phyloP scores from a whole-genome alignment of 1,140 invertebrate species.

The Halesus radiatus region DNA sequence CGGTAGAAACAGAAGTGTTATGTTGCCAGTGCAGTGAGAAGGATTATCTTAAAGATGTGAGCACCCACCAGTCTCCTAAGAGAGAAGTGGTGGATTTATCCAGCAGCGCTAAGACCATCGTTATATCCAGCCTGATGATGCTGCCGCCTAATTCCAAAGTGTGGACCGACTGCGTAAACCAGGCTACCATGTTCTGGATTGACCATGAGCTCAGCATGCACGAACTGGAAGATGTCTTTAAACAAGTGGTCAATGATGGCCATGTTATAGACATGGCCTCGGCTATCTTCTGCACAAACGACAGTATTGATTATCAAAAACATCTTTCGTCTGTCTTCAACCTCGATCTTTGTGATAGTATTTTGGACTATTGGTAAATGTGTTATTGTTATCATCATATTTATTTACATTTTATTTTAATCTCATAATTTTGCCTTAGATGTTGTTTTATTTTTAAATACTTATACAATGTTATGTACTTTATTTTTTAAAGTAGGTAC shows the following conservation, averaged over 20 bases:
- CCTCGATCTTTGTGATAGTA: conserved; percentile 52
- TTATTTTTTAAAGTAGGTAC: background rate
- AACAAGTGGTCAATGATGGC: conserved; percentile 63
- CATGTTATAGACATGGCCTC: conserved; percentile 46
- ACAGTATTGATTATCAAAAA: conserved; percentile 54
- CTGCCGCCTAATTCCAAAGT: conserved; percentile 29
- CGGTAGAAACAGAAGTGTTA: conserved; percentile 24
- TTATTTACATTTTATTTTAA: background rate
- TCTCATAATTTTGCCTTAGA: conserved; percentile 4
- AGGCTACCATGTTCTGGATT: conserved; percentile 68
- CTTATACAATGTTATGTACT: background rate
- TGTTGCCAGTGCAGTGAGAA: conserved; percentile 41
- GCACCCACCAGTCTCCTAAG: background rate
- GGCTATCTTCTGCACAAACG: conserved; percentile 50
- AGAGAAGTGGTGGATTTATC: conserved; percentile 24
- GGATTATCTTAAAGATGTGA: conserved; percentile 19
- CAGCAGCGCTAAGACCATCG: conserved; percentile 22
- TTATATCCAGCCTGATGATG: conserved; percentile 41
- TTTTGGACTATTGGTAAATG: conserved; percentile 50
- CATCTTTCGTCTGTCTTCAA: conserved; percentile 49
- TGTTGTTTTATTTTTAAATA: conserved; percentile 9
- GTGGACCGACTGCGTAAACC: conserved; percentile 51
- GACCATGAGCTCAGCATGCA: conserved; percentile 66
- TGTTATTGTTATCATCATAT: background rate
- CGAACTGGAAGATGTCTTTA: conserved; percentile 65